Evolutionary conservation across 37 sponge, comb jelly and placozoan genomes (phyloP), one percentile per base, ranked within the genome.

Genomic region (Cladorhizidae sp.): DNA sequence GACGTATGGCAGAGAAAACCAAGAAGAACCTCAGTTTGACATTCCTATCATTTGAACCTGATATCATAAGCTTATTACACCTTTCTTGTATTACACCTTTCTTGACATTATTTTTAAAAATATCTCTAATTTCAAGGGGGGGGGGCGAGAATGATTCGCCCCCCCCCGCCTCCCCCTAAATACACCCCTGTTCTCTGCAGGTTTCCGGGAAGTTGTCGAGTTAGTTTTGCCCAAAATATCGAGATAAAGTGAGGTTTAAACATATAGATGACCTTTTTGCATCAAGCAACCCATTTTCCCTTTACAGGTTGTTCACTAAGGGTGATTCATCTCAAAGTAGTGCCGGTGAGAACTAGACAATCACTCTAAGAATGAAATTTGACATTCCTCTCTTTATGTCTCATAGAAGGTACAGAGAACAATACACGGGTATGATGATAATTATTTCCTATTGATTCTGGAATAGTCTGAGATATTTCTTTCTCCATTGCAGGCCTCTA

Each of bases 211-310:
- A 45, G 69, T 58, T 59, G 78, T 0, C 76, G 85, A 37, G 85
- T 85, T 59, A 85, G 85, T 61, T 85, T 85, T 57, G 72, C 73
- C 43, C 33, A 67, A 22, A 85, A 70, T 28, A 40, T 85, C 43
- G 62, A 77, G 38, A 43, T 85, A 40, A 85, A 85, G 85, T 85
- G 36, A 85, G 85, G 3, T 28, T 35, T 2, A 14, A 37, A 37
- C 6, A 38, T 67, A 28, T 67, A 26, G 49, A 6, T 59, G 61
- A 12, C 15, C n/a, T 17, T 59, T 59, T 59, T 59, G 55, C 12
- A 54, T 54, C 28, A 17, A 26, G n/a, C 6, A 5, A 59, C 28
- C 6, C 28, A 28, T 26, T 59, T 59, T 17, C 8, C 6, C n/a
- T 17, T 5, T 36, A 35, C 35, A 65, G 67, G 11, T 12, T 31